A percentile compares a stretch with the other conserved stretches of the same genome.
Conservation (phyloP, 2,797 vertebrate genomes). For the Helostoma temminkii region DNA sequence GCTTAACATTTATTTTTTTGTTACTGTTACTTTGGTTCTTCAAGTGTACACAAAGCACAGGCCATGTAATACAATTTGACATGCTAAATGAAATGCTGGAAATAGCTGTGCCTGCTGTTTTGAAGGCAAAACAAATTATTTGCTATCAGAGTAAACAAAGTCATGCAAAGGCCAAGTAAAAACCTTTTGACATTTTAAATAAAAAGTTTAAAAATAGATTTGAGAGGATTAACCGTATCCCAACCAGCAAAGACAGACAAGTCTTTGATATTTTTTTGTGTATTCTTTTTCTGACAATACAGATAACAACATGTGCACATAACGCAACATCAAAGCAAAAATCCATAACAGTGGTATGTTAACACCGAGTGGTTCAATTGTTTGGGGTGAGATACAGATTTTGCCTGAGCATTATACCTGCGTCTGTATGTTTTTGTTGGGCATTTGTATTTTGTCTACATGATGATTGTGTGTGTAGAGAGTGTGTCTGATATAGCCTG, state of each 20-base stretch:
- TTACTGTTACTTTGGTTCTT: slow-evolving; percentile 55
- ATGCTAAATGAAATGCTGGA: slow-evolving; percentile 69
- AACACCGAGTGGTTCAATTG: slow-evolving; percentile 43
- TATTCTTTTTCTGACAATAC: slow-evolving; percentile 52
- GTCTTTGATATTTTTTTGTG: slow-evolving; percentile 64
- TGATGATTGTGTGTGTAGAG: slow-evolving; percentile 36
- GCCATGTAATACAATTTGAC: slow-evolving; percentile 75
- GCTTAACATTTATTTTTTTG: slow-evolving; percentile 60
- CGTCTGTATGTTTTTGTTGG: slow-evolving; percentile 26
- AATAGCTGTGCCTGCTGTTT: slow-evolving; percentile 68
- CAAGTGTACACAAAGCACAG: slow-evolving; percentile 45
- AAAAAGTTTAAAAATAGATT: slow-evolving; percentile 65
- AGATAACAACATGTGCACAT: slow-evolving; percentile 52
- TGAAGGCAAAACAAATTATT: slow-evolving; percentile 60
- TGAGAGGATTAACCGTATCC: slow-evolving; percentile 61
- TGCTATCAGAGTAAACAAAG: slow-evolving; percentile 66
- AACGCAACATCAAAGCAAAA: slow-evolving; percentile 76
- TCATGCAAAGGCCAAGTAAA: slow-evolving; percentile 62
- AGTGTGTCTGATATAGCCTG: slow-evolving; percentile 48
- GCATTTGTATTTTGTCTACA: slow-evolving; percentile 34
- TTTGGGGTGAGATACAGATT: slow-evolving; percentile 51
- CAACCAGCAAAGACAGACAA: slow-evolving; percentile 25
- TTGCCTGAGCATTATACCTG: slow-evolving; percentile 33
- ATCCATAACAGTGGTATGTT: slow-evolving; percentile 58
- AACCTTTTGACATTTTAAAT: slow-evolving; percentile 69